phyloP scores from a whole-genome alignment of 2,113 vertebrate species.

The Ciconia maguari region DNA sequence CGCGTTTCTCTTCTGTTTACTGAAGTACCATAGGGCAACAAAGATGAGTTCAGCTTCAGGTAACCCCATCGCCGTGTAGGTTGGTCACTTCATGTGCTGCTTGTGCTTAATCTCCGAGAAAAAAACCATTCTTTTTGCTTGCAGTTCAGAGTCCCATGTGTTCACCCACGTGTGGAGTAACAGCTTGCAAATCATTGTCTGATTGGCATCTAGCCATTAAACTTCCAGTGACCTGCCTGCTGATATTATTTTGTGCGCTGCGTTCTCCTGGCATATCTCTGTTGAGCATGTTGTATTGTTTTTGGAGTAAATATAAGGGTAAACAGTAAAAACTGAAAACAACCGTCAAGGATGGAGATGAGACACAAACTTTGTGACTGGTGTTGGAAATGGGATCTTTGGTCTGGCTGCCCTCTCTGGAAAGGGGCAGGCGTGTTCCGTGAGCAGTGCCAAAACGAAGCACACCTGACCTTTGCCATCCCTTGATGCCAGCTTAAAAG shows the following conservation, averaged over 20 bases:
- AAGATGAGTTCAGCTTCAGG: not conserved
- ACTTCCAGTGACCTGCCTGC: conserved; percentile 24
- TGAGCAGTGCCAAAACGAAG: not conserved
- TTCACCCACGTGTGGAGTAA: conserved; percentile 7
- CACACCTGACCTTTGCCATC: not conserved
- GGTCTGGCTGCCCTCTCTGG: not conserved
- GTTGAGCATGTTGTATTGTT: not conserved
- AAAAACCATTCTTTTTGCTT: not conserved
- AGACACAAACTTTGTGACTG: not conserved
- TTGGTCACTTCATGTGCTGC: not conserved
- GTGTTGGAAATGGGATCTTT: not conserved
- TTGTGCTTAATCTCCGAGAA: not conserved
- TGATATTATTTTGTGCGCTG: not conserved
- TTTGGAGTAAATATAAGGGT: conserved; percentile 33
- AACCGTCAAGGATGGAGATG: not conserved
- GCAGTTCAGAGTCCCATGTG: not conserved
- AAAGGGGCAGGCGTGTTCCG: not conserved
- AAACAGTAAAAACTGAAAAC: conserved; percentile 3
- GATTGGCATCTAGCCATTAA: conserved; percentile 2
- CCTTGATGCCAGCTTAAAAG: not conserved
- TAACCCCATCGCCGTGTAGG: not conserved
- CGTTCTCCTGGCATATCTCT: not conserved
- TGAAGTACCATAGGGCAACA: not conserved
- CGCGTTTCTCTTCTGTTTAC: fast-evolving
- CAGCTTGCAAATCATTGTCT: conserved; percentile 46